These are phyloP conservation scores for Phenganax stokvisi DNA, from an alignment of 92 coral and sea anemone species.

Conservation along the genomic window DNA sequence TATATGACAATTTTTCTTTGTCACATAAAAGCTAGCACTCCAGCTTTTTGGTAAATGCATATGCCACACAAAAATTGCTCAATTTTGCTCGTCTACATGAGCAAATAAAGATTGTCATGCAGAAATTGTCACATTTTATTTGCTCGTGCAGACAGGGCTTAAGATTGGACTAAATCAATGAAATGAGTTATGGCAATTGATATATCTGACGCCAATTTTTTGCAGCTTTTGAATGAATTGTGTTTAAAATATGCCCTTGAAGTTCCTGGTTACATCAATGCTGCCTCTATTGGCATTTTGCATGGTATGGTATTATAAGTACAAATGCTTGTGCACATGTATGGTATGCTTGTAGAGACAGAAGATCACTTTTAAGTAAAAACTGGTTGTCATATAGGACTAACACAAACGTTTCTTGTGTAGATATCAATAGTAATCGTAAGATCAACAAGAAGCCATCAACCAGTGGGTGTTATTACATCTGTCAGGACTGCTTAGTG, in stretches of 20 bases:
- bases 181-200: no score
- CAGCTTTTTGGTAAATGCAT: no score
- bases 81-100: no score
- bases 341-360: background rate
- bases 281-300: constrained; percentile 89
- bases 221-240: constrained; percentile 81
- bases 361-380: background rate
- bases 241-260: constrained; percentile 85
- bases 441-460: constrained; percentile 65
- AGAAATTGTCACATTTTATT: no score
- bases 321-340: background rate
- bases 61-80: no score
- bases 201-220: background rate
- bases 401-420: background rate
- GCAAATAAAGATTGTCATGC: background rate
- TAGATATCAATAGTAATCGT: constrained; percentile 27
- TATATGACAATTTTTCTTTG: background rate
- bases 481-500: constrained; percentile 94
- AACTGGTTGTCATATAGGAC: background rate
- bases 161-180: background rate
- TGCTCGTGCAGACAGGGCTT: no score
- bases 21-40: no score
- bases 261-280: constrained; percentile 83
- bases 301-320: constrained; percentile 53
- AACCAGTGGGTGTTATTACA: constrained; percentile 85